Evolutionary conservation across 1,140 invertebrate species (phyloP).

Genomic region (Stegodyphus dumicola): DNA sequence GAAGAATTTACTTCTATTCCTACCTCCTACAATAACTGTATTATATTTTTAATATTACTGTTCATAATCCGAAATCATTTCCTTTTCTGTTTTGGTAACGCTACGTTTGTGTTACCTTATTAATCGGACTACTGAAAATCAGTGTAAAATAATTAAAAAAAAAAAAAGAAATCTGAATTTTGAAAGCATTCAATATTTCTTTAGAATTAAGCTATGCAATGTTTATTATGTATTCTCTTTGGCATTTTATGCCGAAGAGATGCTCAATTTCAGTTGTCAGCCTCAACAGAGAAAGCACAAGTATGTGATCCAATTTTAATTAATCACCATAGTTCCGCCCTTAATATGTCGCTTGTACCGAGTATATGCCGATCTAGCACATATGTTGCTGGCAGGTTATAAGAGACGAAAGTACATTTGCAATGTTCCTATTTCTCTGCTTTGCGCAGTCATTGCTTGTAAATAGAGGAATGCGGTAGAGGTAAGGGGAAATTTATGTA

Average conservation of each 20-base stretch:
- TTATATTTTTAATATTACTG: too few species aligned
- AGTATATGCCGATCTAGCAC: conserved; percentile 33
- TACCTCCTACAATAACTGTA: too few species aligned
- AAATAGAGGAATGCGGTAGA: conserved; percentile 53
- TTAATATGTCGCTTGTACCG: conserved; percentile 45
- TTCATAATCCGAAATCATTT: too few species aligned
- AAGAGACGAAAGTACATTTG: conserved; percentile 44
- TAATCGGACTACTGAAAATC: too few species aligned
- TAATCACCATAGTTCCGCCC: conserved; percentile 54
- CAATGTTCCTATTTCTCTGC: conserved; percentile 37
- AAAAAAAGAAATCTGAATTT: too few species aligned
- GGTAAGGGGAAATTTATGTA: conserved; percentile 58
- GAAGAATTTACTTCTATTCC: too few species aligned
- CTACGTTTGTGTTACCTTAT: too few species aligned
- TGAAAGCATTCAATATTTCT: too few species aligned
- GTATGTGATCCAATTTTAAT: conserved; percentile 58
- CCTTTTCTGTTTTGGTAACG: too few species aligned
- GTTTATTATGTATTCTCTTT: conserved; percentile 23
- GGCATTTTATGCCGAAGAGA: conserved; percentile 11
- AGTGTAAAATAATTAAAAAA: too few species aligned
- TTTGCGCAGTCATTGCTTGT: conserved; percentile 40
- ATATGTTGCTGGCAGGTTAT: conserved; percentile 59
- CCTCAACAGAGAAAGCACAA: conserved; percentile 12
- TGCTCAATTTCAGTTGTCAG: conserved; percentile 37
- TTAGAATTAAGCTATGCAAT: neutral